Evolutionary conservation across 2,113 vertebrate genomes (phyloP).

Genomic region (Crocuta crocuta): DNA sequence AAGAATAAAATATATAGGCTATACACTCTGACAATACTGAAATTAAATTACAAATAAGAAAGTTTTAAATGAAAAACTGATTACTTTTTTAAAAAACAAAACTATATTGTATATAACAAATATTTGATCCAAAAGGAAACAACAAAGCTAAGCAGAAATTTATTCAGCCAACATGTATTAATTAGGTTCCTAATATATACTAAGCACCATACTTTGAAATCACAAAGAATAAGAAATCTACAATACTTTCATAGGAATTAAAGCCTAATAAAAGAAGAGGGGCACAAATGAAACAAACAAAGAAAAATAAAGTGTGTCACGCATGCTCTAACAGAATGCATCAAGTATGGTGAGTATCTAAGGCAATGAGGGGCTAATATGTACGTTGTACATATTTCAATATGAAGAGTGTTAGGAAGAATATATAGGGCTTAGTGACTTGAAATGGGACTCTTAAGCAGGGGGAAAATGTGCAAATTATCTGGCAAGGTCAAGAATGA

Average conservation of each 20-base stretch:
- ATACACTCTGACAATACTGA: not conserved
- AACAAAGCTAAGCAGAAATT: not conserved
- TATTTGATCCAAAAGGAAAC: not conserved
- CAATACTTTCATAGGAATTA: not conserved
- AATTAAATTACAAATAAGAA: slow-evolving; percentile 48
- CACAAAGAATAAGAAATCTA: not conserved
- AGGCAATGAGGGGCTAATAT: not conserved
- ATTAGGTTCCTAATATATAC: not conserved
- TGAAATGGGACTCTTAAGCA: not conserved
- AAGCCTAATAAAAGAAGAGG: not conserved
- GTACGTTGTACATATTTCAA: not conserved
- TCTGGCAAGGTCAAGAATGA: slow-evolving; percentile 5
- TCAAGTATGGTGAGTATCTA: not conserved
- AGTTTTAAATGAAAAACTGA: not conserved
- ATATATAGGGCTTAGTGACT: not conserved
- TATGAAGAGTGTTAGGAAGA: not conserved
- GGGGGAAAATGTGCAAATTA: not conserved
- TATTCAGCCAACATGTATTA: not conserved
- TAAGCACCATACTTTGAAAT: not conserved
- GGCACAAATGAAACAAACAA: not conserved
- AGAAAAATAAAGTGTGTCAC: not conserved
- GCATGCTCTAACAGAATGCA: not conserved
- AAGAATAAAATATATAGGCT: not conserved
- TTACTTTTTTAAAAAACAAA: not conserved
- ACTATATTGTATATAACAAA: not conserved